Evolutionary conservation across 1,140 invertebrate genomes (phyloP), one percentile per base, ranked within the genome.

Genomic region (Magallana gigas): DNA sequence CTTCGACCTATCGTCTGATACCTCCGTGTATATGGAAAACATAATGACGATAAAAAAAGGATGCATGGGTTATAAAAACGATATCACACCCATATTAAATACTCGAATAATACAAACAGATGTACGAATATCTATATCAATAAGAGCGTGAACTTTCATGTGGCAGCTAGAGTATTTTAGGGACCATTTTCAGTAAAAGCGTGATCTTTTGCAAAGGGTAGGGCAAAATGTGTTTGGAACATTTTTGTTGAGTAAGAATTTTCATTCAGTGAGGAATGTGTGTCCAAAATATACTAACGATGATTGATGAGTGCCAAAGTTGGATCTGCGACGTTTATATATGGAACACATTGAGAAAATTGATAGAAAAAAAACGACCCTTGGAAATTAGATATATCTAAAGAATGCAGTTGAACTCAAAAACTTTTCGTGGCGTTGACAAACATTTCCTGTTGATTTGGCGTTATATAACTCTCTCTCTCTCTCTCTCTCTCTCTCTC

Each of bases 1-100:
- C 68, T 76, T 76, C 23, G 68, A 76, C 23, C 18, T 76, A 18
- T 29, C 68, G 29, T 29, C 68, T 76, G 68, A 76, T 76, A 76
- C 18, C 6, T 76, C 12, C 68, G 23, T 76, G 23, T n/a, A 62
- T 62, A 16, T 62, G 36, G n/a, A 62, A n/a, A n/a, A 62, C 36
- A 76, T 36, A 76, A 12, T 29, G 9, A 76, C 29, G 23, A 29
- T 29, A 29, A 76, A 76, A 23, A 76, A 76, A 76, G 9, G 11
- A 76, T 48, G 68, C 68, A 76, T 16, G 36, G 68, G 68, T 36
- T 29, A 76, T 76, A 29, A 76, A 76, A 23, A 71, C 68, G 23
- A 76, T 23, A 23, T 23, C 23, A 36, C 68, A 76, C 18, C 68
- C 68, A 36, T 9, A 23, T 76, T 29, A 76, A 76, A 29, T 29